Base-by-base conservation (phyloP, 2,113 vertebrate genomes). In the Sinocyclocheilus anophthalmus region DNA sequence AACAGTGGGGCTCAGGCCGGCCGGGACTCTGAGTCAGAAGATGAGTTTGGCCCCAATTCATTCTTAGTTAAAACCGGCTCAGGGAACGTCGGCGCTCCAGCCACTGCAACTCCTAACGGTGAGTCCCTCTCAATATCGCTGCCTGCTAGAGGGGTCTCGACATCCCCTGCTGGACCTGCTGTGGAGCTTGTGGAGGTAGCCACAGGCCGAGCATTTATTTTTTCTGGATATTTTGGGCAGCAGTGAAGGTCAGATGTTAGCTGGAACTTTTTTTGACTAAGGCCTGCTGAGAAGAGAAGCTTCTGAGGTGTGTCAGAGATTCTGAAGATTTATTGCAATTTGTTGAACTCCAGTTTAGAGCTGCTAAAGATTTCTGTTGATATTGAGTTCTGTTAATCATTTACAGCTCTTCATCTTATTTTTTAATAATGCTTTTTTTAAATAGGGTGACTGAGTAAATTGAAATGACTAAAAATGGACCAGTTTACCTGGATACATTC, bases 21-120 rank as follows among this genome's bases (percentile, higher is more conserved):
- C 96, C 96, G 94, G 95, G 96, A 96, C 95, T 98, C 96, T 95
- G 97, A 98, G 94, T 97, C 97, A 94, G 97, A 98, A 91, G 97
- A 97, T 96, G 97, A 98, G 96, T 98, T 97, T 97, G 96, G 95
- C 94, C 96, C 96, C 92, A 96, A 96, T 95, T 97, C 97, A 92
- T 97, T 98, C 97, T 96, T 97, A 98, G 98, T 96, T 97, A 96
- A 96, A 96, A 97, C 96, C 95, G 96, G 96, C 96, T 97, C 97
- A 93, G 96, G 95, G 93, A 98, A 94, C 94, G 95, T 96, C 93
- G 96, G 94, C 92, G 96, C 96, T 94, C 94, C 97, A 83, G 89
- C 95, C 91, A 82, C 93, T 85, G 91, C 92, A 77, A 81, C 93
- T 85, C 93, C 96, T 84, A 95, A 96, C 90, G 97, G 97, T 99